A percentile compares a stretch with the other conserved stretches of the same genome.
These are phyloP conservation scores for Psittacula cyanocephala DNA, from an alignment of 2,113 vertebrate genomes.

Conservation along the genomic window DNA sequence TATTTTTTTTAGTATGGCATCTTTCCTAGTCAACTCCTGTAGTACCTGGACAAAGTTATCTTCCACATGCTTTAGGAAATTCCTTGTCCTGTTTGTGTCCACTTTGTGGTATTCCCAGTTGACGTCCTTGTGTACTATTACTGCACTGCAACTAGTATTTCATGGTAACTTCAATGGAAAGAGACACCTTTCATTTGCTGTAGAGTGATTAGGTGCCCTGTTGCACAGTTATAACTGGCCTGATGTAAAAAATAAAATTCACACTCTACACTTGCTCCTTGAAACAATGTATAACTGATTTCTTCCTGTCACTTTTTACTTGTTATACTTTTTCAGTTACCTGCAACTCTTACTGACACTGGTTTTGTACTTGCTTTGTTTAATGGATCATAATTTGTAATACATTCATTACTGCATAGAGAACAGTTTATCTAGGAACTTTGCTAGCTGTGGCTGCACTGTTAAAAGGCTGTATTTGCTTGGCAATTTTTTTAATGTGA, in stretches of 20 bases:
- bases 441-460: not conserved
- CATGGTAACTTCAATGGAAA: not conserved
- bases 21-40: not conserved
- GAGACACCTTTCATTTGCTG: not conserved
- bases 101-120: not conserved
- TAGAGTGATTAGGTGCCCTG: not conserved
- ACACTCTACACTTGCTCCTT: not conserved
- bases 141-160: not conserved
- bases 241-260: not conserved
- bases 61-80: not conserved
- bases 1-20: not conserved
- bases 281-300: not conserved
- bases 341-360: not conserved
- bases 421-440: not conserved
- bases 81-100: not conserved
- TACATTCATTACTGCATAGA: not conserved
- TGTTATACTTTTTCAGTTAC: not conserved
- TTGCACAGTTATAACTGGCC: not conserved
- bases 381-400: not conserved
- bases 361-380: not conserved
- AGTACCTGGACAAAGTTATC: not conserved
- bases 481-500: not conserved
- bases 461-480: not conserved
- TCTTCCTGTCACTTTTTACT: not conserved
- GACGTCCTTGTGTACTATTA: not conserved